Conservation (phyloP, 1,140 invertebrate species). For the Meteorus sp. region DNA sequence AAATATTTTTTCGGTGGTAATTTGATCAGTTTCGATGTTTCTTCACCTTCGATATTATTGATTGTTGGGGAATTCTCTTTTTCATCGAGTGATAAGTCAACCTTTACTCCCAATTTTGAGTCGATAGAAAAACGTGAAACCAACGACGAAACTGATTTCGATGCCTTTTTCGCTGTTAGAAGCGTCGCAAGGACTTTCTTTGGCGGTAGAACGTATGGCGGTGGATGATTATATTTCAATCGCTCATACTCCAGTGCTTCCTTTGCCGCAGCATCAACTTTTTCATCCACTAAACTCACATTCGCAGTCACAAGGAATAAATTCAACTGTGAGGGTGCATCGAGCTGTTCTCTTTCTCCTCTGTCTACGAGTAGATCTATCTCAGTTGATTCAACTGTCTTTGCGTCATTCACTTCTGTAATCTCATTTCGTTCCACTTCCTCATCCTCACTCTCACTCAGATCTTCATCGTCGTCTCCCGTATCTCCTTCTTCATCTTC, state of each 20-base stretch:
- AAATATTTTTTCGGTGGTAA: slow-evolving; percentile 41
- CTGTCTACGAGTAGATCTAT: slow-evolving; percentile 32
- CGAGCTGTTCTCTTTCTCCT: slow-evolving; percentile 36
- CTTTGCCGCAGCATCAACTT: slow-evolving; percentile 20
- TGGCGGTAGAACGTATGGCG: slow-evolving; percentile 44
- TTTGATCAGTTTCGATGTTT: slow-evolving; percentile 44
- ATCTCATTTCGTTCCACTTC: background rate
- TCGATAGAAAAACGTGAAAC: slow-evolving; percentile 54
- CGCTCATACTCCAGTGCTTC: slow-evolving; percentile 41
- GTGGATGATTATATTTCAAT: slow-evolving; percentile 44
- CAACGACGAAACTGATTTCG: slow-evolving; percentile 48
- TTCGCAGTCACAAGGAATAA: slow-evolving; percentile 45
- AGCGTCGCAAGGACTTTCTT: slow-evolving; percentile 43
- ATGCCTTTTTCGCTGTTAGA: slow-evolving; percentile 47
- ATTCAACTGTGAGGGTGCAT: slow-evolving; percentile 45
- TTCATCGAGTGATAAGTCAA: slow-evolving; percentile 20
- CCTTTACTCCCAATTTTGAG: slow-evolving; percentile 45
- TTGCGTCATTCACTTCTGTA: background rate
- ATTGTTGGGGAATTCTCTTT: background rate
- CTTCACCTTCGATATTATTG: background rate
- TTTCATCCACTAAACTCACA: slow-evolving; percentile 36
- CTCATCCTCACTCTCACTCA: slow-evolving; percentile 16
- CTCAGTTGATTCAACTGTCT: slow-evolving; percentile 19
- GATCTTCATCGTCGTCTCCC: slow-evolving; percentile 23
- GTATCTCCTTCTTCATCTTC: slow-evolving; percentile 28